Conservation (phyloP, 2,113 vertebrate genomes). For the Alosa alosa region DNA sequence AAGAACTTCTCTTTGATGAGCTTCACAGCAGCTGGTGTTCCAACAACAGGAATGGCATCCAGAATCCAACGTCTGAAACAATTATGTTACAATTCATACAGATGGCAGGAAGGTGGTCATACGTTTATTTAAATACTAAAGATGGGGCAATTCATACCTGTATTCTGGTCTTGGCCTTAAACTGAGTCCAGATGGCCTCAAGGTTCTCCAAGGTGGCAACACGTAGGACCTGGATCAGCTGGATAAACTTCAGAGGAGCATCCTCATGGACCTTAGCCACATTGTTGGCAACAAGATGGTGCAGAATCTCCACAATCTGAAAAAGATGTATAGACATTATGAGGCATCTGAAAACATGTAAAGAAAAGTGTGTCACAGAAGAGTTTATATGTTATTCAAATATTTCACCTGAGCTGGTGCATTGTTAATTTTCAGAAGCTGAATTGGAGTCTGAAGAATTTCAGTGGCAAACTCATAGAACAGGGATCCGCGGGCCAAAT, state of each 20-base stretch:
- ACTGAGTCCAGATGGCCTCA: slow-evolving; percentile 63
- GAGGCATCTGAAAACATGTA: background rate
- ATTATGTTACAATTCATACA: background rate
- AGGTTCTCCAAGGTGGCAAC: slow-evolving; percentile 49
- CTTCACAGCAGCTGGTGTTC: slow-evolving; percentile 60
- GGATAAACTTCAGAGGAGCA: slow-evolving; percentile 70
- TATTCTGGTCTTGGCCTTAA: slow-evolving; percentile 40
- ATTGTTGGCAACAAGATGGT: slow-evolving; percentile 70
- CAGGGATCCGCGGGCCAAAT: slow-evolving; percentile 63
- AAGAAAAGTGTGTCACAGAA: background rate
- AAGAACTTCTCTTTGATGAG: slow-evolving; percentile 75
- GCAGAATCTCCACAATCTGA: slow-evolving; percentile 70
- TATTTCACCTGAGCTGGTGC: slow-evolving; percentile 60
- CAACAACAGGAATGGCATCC: slow-evolving; percentile 69
- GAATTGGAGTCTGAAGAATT: slow-evolving; percentile 69
- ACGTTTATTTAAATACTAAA: background rate
- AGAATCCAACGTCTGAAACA: slow-evolving; percentile 72
- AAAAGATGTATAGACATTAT: background rate
- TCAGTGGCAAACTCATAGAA: slow-evolving; percentile 68
- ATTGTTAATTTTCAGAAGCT: slow-evolving; percentile 68
- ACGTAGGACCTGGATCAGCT: slow-evolving; percentile 74
- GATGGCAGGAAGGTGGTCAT: background rate
- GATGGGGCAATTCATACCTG: slow-evolving; percentile 53
- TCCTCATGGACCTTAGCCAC: slow-evolving; percentile 66
- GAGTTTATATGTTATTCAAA: background rate